phyloP scores from a whole-genome alignment of 2,113 vertebrate genomes.

The Perccottus glenii region DNA sequence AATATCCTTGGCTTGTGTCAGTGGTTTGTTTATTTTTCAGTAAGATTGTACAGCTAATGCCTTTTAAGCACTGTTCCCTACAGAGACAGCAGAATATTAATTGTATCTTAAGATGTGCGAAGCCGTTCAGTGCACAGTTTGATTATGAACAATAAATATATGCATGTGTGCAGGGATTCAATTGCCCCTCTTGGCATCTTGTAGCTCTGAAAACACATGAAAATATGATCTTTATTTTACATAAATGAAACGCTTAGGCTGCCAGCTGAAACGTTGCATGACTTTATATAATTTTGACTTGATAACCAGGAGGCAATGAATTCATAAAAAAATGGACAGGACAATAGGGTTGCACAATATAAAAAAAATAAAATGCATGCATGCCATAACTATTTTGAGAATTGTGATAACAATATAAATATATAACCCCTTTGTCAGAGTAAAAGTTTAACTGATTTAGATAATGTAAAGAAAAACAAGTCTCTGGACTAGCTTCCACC shows the following conservation, averaged over 20 bases:
- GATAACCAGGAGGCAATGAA: no score
- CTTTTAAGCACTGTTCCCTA: conserved; percentile 2
- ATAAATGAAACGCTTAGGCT: neutral
- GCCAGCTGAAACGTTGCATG: neutral
- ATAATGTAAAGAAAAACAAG: no score
- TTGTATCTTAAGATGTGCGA: neutral
- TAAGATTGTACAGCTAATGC: no score
- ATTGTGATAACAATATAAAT: no score
- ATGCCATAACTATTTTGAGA: no score
- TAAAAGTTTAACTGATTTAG: no score
- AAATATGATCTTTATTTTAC: neutral
- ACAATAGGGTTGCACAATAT: no score
- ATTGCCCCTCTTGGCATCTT: conserved; percentile 15
- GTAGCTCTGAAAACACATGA: neutral
- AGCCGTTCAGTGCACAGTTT: conserved; percentile 5
- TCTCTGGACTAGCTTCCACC: no score
- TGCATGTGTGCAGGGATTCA: conserved; percentile 1
- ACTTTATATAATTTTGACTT: neutral
- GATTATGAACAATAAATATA: conserved; percentile 3
- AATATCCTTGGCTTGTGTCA: neutral
- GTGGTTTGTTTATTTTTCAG: no score
- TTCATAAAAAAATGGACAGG: no score
- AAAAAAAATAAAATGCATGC: no score
- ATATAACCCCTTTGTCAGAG: no score
- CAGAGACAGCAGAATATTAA: neutral